Base-by-base conservation (phyloP, 2,113 vertebrate genomes). In the Smithornis capensis region DNA sequence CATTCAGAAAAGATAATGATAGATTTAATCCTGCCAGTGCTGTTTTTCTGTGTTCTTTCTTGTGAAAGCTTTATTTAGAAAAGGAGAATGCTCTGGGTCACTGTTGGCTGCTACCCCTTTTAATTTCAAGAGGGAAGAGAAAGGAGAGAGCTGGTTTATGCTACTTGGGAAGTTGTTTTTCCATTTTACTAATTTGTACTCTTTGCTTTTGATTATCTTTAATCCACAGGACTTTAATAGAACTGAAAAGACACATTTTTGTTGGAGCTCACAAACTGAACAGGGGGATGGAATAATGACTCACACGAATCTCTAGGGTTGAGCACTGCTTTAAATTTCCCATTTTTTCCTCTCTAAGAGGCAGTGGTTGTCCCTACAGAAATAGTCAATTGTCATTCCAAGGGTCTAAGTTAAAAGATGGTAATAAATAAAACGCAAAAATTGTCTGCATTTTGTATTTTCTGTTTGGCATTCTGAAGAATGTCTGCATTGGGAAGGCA, bases 61-160 rank as follows among this genome's bases (percentile, higher is more conserved):
- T 83, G 45, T 56, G 56, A 80, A 94, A 90, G 40, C 16, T 89
- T 92, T 92, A 56, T 91, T 92, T 90, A 62, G 78, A 74, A 62
- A 70, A 70, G 49, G 38, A 67, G 31, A 63, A 60, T 63, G 42
- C 18, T 89, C 84, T 74, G 50, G 50, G 33, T 37, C 91, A 67
- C 33, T 81, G 33, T 18, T 79, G 79, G 59, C 40, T 84, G 52
- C 67, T 50, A 9, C 73, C 7, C 18, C 60, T 57, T 90, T 79
- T 73, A 29, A n/a, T 50, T 86, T 90, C 50, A 33, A n/a, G 19
- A 80, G 22, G 21, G 23, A 25, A 83, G 49, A 70, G 47, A 79
- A 88, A 49, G 29, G 27, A 86, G 24, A 60, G 22, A 63, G 22
- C 19, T 89, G 21, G 8, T 76, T 93, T 76, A 49, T 88, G 19